Evolutionary conservation across 1,140 invertebrate species (phyloP), one percentile per base, ranked within the genome.

Genomic region (Hylaeus volcanicus): DNA sequence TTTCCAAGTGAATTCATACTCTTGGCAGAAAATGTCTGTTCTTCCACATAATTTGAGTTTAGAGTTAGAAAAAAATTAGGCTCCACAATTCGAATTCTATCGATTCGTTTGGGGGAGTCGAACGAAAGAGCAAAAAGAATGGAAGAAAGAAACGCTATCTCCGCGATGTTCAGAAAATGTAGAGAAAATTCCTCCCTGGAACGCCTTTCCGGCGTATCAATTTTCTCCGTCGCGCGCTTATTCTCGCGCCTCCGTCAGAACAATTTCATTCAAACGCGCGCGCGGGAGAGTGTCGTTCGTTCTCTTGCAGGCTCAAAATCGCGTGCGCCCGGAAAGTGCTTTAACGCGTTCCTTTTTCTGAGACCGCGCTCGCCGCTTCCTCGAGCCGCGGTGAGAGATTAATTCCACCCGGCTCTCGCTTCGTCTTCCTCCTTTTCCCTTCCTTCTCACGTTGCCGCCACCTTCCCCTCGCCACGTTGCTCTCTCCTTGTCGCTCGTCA

Each of bases 341-440:
- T 73, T 56, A 73, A 79, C 76, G 76, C 60, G 76, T 72, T 79
- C 68, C 69, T 79, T 74, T 79, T 61, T 65, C 60, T 43, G 76
- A 65, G 48, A 73, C 39, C 66, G 77, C 71, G 73, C 15, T 64
- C 55, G 45, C 64, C 63, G 85, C 77, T 88, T 86, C 86, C 83
- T 80, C 82, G 86, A 88, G 84, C 72, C 87, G 55, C 48, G 83
- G 73, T 83, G 79, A 79, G 75, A 85, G 87, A 87, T 87, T 88
- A 87, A 88, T 87, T 87, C 85, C 79, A 74, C 80, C 77, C 15
- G 79, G 60, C 81, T 56, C 51, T 72, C 76, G 69, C 81, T 65
- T 70, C 84, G 15, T 37, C 66, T n/a, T 58, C 73, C 41, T 26
- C 56, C 61, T n/a, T n/a, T 48, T 58, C 14, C 65, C 69, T 73